phyloP scores from a whole-genome alignment of 2,113 vertebrate genomes.

The Podiceps cristatus region DNA sequence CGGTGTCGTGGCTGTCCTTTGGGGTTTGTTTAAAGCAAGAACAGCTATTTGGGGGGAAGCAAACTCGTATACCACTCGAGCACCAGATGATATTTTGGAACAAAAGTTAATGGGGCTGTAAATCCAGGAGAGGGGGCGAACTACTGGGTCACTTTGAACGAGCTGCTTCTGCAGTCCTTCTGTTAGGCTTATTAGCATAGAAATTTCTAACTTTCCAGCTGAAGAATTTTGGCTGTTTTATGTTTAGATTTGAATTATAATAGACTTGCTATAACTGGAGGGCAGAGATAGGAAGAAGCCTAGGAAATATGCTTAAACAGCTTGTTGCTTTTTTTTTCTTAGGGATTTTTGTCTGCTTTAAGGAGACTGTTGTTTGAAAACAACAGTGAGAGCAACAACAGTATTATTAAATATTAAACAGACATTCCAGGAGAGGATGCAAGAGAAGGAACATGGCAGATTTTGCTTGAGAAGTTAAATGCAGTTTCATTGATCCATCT shows the following conservation, averaged over 20 bases:
- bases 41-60: not conserved
- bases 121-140: not conserved
- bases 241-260: constrained; percentile 28
- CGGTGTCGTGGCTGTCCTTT: accelerated
- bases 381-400: not conserved
- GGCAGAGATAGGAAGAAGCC: constrained; percentile 13
- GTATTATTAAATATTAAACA: not conserved
- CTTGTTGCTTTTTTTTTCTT: not conserved
- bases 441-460: not conserved
- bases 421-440: not conserved
- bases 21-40: not conserved
- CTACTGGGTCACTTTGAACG: not conserved
- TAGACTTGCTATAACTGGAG: not conserved
- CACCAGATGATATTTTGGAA: not conserved
- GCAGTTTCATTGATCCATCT: constrained; percentile 30
- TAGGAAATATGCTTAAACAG: not conserved
- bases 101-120: not conserved
- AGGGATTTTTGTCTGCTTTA: not conserved
- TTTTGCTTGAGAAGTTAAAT: not conserved
- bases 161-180: not conserved
- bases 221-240: not conserved
- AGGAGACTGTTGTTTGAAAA: not conserved
- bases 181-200: not conserved
- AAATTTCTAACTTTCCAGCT: constrained; percentile 16
- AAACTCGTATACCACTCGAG: not conserved